A percentile compares a stretch with the other conserved stretches of the same genome.
These are phyloP conservation scores for Clavelina lepadiformis DNA, from an alignment of 23 tunicate genomes.

Conservation along the genomic window DNA sequence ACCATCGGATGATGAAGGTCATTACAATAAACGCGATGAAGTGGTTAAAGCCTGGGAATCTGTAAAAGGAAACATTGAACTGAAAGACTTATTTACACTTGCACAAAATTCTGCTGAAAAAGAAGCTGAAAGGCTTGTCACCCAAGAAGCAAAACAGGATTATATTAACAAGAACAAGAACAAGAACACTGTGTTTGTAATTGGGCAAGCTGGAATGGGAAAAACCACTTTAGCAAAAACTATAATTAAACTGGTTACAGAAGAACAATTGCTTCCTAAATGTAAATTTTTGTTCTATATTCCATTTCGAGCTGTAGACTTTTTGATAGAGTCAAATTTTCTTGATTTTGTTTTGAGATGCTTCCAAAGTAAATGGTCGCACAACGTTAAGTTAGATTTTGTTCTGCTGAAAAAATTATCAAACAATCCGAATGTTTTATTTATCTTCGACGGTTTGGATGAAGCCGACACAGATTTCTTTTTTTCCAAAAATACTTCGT, in stretches of 20 bases:
- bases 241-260: neutral
- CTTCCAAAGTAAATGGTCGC: neutral
- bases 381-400: neutral
- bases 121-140: too few relatives aligned
- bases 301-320: neutral
- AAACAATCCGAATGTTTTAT: neutral
- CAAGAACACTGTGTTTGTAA: constrained; percentile 1
- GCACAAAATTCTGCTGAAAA: too few relatives aligned
- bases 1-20: too few relatives aligned
- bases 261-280: neutral
- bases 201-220: constrained; percentile 18
- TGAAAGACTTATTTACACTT: too few relatives aligned
- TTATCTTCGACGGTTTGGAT: constrained; percentile 21
- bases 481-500: too few relatives aligned
- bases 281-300: neutral
- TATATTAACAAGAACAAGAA: too few relatives aligned
- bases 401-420: too few relatives aligned
- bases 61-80: too few relatives aligned
- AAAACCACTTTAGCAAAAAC: constrained; percentile 12
- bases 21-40: too few relatives aligned
- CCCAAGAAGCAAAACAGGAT: too few relatives aligned
- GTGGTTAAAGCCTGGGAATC: too few relatives aligned
- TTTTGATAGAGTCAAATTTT: neutral
- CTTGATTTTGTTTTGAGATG: neutral
- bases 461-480: constrained; percentile 1